Evolutionary conservation across 2,888 invertebrate genomes (phyloP), one percentile per base, ranked within the genome.

Genomic region (Campaea margaritaria): DNA sequence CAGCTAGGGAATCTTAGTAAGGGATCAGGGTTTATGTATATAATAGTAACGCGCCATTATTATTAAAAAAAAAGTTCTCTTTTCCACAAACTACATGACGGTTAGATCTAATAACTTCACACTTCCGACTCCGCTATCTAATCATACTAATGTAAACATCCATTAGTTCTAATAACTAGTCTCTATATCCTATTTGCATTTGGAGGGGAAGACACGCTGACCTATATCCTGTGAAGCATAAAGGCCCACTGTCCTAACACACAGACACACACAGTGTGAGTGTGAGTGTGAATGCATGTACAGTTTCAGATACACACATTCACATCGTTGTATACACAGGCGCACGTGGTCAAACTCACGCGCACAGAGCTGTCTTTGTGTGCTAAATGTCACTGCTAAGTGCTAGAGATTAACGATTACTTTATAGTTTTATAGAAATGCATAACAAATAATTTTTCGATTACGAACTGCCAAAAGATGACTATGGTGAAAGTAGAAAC

Each of bases 151-250:
- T 38, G 41, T 55, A 67, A 65, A 67, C 54, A 65, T 15, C 34
- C 52, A 46, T 53, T 59, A 58, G 61, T 60, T 45, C 28, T 53
- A 52, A 45, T 41, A 49, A 55, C 42, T 44, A 47, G 54, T 28
- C 39, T 28, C 16, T 13, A n/a, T 76, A 76, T 76, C 74, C 76
- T 83, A 81, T 81, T 82, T 82, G 73, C 76, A 73, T 68, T 64
- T 68, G 62, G 81, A 83, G 83, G 85, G 87, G 86, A 82, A 81
- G 80, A 77, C 85, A 81, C 67, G 82, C 78, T 89, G 87, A 87
- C 88, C 88, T 81, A 87, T 83, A 86, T 88, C 83, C 81, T 83
- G 78, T 74, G 54, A 56, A 68, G 73, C 70, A 86, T 85, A 89
- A 85, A 87, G 89, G 73, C 76, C 75, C 78, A 81, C 82, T 86